Conservation (phyloP, 2,113 vertebrate species). For the Bucco capensis region DNA sequence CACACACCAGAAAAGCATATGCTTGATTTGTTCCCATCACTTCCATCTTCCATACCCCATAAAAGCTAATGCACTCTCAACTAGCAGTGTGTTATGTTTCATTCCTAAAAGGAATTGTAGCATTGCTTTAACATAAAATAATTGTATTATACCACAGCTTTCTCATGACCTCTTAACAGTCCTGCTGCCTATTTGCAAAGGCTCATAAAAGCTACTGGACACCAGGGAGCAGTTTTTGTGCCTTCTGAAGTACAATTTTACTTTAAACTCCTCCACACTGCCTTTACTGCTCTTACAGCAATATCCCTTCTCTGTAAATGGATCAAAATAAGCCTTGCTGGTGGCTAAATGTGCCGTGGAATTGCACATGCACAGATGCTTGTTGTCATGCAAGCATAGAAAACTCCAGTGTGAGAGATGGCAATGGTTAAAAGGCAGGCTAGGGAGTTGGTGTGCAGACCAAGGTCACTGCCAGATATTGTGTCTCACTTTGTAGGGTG, state of each 20-base stretch:
- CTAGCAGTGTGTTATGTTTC: slow-evolving; percentile 2
- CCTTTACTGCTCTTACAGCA: slow-evolving; percentile 6
- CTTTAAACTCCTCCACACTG: neutral
- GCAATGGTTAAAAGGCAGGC: neutral
- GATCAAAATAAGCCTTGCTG: slow-evolving; percentile 23
- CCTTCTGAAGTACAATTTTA: slow-evolving; percentile 27
- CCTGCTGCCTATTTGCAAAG: neutral
- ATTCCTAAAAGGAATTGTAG: slow-evolving; percentile 33
- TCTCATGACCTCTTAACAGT: neutral
- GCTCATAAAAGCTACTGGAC: slow-evolving; percentile 22
- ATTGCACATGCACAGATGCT: neutral
- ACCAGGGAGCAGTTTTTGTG: neutral
- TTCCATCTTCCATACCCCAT: neutral
- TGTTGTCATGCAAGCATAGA: neutral
- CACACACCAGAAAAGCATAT: neutral
- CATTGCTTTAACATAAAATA: neutral
- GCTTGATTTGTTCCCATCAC: neutral
- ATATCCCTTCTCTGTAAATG: slow-evolving; percentile 10
- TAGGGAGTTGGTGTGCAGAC: neutral
- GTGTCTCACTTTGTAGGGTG: too few relatives aligned
- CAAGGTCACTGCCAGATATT: too few relatives aligned
- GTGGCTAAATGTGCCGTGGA: neutral
- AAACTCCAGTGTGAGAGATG: neutral
- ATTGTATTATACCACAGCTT: neutral
- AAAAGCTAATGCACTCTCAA: slow-evolving; percentile 4